These are phyloP conservation scores for Zapus hudsonius DNA, from an alignment of 2,113 vertebrate species.

Conservation along the genomic window DNA sequence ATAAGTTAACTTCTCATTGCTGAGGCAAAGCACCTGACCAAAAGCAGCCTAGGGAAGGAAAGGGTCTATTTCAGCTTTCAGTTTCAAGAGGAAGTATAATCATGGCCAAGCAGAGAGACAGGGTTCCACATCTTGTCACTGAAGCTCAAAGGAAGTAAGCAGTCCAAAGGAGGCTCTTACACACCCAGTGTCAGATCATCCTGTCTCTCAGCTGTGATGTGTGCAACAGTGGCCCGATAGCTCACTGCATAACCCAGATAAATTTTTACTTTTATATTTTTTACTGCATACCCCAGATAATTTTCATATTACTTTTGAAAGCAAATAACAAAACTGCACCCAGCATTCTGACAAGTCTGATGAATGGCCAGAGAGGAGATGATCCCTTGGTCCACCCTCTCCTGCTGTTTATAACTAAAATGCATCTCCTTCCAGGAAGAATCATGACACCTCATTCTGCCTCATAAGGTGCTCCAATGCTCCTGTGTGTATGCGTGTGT, in stretches of 20 bases:
- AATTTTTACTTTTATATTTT: too few species aligned
- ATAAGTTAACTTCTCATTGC: too few species aligned
- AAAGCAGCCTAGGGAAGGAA: too few species aligned
- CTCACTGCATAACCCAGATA: background rate
- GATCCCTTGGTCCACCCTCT: background rate
- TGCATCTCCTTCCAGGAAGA: background rate
- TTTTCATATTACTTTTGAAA: background rate
- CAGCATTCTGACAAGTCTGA: background rate
- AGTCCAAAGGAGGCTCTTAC: too few species aligned
- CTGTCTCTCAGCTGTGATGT: fast-evolving
- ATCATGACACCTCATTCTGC: background rate
- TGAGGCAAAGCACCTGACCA: too few species aligned
- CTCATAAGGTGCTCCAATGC: background rate
- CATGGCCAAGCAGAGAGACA: too few species aligned
- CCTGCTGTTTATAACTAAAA: fast-evolving
- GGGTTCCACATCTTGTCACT: too few species aligned
- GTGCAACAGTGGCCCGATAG: fast-evolving
- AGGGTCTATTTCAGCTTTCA: too few species aligned
- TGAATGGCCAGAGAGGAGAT: background rate
- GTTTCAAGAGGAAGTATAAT: too few species aligned
- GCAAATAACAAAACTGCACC: background rate
- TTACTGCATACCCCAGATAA: background rate
- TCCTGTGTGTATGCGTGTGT: too few species aligned
- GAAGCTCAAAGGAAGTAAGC: too few species aligned
- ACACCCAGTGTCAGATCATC: fast-evolving